Percentiles rank a stretch among this genome's conserved stretches.
These are phyloP conservation scores for Phymanthus crucifer DNA, from an alignment of 92 coral and sea anemone genomes.

Conservation along the genomic window DNA sequence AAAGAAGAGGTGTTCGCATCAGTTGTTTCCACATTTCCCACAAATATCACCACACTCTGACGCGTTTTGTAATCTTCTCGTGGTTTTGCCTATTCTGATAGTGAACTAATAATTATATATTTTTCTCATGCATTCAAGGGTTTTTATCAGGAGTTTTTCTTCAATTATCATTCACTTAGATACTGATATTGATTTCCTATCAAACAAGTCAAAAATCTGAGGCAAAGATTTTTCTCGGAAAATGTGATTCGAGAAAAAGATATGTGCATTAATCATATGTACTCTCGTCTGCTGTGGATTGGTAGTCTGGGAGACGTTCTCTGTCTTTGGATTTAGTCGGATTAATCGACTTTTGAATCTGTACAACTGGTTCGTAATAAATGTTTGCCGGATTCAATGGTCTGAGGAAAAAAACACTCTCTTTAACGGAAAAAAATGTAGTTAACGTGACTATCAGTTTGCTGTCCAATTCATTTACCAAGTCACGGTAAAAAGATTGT, in stretches of 20 bases:
- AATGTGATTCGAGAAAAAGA: background rate
- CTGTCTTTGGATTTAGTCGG: too few relatives aligned
- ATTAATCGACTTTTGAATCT: too few relatives aligned
- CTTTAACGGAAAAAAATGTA: too few relatives aligned
- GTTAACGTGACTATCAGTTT: too few relatives aligned
- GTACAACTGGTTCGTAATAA: too few relatives aligned
- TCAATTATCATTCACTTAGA: background rate
- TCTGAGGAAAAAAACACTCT: too few relatives aligned
- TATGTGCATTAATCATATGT: background rate
- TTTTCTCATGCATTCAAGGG: background rate
- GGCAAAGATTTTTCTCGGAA: background rate
- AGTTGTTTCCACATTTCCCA: background rate
- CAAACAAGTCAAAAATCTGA: background rate
- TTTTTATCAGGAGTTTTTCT: background rate
- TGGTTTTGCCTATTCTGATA: background rate
- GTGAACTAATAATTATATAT: background rate
- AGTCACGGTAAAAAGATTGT: too few relatives aligned
- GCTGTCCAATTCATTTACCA: too few relatives aligned
- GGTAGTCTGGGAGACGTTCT: too few relatives aligned
- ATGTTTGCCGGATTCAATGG: too few relatives aligned
- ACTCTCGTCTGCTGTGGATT: too few relatives aligned
- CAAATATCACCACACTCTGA: background rate
- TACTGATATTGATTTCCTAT: conserved; percentile 1
- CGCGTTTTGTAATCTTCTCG: background rate
- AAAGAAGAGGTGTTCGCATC: background rate